phyloP scores from a whole-genome alignment of 2,888 invertebrate species.

The Mythimna impura region DNA sequence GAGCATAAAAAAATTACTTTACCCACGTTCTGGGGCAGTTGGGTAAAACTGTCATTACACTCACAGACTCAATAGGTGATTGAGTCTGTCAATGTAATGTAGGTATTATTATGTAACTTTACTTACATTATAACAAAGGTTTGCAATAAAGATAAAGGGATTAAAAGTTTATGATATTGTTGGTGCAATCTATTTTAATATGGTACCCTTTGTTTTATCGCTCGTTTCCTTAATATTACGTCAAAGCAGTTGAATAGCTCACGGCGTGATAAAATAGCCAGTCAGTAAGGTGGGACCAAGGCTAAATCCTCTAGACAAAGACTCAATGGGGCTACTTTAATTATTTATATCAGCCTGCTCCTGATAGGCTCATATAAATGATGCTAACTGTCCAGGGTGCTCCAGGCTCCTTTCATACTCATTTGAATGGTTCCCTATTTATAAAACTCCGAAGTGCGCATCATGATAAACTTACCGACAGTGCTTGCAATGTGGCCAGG shows the following conservation, averaged over 20 bases:
- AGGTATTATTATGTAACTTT: background rate
- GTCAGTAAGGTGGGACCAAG: no score
- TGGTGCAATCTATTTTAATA: background rate
- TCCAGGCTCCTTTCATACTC: no score
- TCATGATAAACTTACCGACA: conserved; percentile 92
- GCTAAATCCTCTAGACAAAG: no score
- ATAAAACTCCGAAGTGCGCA: background rate
- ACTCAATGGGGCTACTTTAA: no score
- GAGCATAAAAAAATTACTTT: background rate
- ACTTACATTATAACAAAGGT: background rate
- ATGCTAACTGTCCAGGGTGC: no score
- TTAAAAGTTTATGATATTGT: conserved; percentile 10
- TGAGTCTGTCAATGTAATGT: background rate
- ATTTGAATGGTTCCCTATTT: background rate
- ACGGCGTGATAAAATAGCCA: no score
- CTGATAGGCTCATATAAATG: no score
- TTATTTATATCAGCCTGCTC: no score
- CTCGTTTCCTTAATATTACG: background rate
- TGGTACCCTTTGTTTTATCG: background rate
- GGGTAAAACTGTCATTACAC: no score
- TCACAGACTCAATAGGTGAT: no score
- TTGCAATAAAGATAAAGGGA: conserved; percentile 34
- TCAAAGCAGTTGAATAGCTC: background rate
- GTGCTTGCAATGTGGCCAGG: conserved; percentile 96
- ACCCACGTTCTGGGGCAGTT: no score